phyloP scores from a whole-genome alignment of 2,797 vertebrate genomes.

The Agapornis canus region DNA sequence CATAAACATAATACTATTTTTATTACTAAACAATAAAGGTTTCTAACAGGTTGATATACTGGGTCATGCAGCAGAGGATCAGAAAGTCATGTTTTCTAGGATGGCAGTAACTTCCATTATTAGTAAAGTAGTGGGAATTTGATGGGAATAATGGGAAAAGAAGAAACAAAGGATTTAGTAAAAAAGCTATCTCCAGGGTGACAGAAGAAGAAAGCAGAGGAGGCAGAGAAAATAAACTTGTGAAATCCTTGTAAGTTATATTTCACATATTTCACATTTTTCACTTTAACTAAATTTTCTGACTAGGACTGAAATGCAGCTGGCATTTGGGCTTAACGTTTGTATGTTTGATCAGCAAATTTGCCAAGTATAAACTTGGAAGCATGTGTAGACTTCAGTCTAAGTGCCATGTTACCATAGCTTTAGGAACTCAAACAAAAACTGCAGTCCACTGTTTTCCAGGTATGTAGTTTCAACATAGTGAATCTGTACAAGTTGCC shows the following conservation, averaged over 20 bases:
- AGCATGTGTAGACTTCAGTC: background rate
- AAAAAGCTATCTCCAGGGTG: background rate
- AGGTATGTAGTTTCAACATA: background rate
- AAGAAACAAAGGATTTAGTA: background rate
- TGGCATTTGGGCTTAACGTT: background rate
- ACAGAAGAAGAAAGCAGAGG: background rate
- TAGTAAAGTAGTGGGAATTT: background rate
- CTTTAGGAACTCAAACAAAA: background rate
- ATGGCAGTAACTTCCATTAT: background rate
- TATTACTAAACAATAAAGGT: background rate
- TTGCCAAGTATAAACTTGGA: background rate
- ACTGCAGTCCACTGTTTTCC: background rate
- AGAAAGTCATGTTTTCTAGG: background rate
- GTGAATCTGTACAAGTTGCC: background rate
- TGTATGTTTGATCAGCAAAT: background rate
- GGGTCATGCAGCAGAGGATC: background rate
- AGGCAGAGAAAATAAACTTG: background rate
- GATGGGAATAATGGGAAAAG: background rate
- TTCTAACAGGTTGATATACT: background rate
- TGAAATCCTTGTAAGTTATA: background rate
- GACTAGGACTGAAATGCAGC: background rate
- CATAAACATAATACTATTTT: background rate
- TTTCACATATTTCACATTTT: background rate
- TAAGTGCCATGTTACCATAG: background rate
- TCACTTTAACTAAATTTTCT: background rate